A percentile compares a stretch with the other conserved stretches of the same genome.
Evolutionary conservation across 2,797 vertebrate species (phyloP).

Genomic region (Melanotaenia parkinsoni): DNA sequence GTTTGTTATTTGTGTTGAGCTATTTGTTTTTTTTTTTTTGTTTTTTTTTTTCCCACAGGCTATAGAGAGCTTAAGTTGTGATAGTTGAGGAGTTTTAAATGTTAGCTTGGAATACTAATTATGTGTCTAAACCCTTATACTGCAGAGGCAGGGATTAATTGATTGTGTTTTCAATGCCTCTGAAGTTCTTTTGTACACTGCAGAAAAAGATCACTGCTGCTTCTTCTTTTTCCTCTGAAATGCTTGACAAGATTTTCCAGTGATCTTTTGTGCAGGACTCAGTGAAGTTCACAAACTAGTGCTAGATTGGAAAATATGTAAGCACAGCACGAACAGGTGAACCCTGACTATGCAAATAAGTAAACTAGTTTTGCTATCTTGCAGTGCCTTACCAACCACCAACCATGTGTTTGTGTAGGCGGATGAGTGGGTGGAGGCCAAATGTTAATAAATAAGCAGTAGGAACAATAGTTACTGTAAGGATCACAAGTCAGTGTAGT

Average conservation of each 20-base stretch:
- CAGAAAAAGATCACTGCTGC: conserved; percentile 31
- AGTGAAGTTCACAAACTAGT: conserved; percentile 31
- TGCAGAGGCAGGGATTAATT: conserved; percentile 46
- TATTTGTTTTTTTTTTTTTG: too few relatives aligned
- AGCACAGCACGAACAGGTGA: conserved; percentile 31
- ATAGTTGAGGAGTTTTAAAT: conserved; percentile 27
- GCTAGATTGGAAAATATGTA: conserved; percentile 42
- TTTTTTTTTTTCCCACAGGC: too few relatives aligned
- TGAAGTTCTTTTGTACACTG: conserved; percentile 24
- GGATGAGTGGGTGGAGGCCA: conserved; percentile 59
- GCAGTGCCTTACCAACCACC: conserved; percentile 25
- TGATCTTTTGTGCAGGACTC: conserved; percentile 7
- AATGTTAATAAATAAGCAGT: conserved; percentile 51
- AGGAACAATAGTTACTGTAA: conserved; percentile 40
- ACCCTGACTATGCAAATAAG: conserved; percentile 20
- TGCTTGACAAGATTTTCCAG: conserved; percentile 10
- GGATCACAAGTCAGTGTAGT: conserved; percentile 34
- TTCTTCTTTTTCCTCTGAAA: conserved; percentile 47
- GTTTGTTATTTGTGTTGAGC: too few relatives aligned
- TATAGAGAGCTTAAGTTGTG: conserved; percentile 11
- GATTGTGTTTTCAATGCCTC: conserved; percentile 41
- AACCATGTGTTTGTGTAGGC: conserved; percentile 49
- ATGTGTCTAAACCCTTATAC: conserved; percentile 10
- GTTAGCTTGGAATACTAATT: conserved; percentile 25
- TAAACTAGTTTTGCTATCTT: conserved; percentile 33